Percentiles rank a stretch among this genome's conserved stretches.
These are phyloP conservation scores for Borostomias antarcticus DNA, from an alignment of 2,797 vertebrate genomes.

Conservation along the genomic window DNA sequence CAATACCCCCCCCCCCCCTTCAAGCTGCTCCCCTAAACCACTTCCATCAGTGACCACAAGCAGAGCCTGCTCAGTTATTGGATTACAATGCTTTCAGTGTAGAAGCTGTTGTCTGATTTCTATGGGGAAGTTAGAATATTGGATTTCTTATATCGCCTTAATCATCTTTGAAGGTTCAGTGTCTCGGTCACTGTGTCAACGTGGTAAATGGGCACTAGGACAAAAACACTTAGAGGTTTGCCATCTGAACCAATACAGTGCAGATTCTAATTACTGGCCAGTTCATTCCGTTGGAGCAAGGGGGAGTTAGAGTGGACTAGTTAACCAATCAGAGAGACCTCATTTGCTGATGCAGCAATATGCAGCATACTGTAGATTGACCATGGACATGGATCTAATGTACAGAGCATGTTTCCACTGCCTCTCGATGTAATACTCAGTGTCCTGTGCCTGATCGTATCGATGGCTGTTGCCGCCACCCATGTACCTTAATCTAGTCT, in stretches of 20 bases:
- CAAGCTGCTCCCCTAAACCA: constrained; percentile 33
- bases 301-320: neutral
- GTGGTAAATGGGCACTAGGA: neutral
- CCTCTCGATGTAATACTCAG: constrained; percentile 23
- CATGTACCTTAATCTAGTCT: constrained; percentile 18
- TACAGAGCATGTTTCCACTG: constrained; percentile 41
- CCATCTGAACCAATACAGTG: constrained; percentile 11
- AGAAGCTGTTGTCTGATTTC: constrained; percentile 8
- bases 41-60: constrained; percentile 2
- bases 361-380: constrained; percentile 23
- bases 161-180: constrained; percentile 3
- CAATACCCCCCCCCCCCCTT: constrained; percentile 21
- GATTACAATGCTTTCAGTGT: constrained; percentile 9
- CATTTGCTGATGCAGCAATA: constrained; percentile 20
- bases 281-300: constrained; percentile 22
- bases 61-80: neutral
- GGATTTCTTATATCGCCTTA: constrained; percentile 17
- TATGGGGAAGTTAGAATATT: neutral
- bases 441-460: constrained; percentile 14
- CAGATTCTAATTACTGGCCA: constrained; percentile 6
- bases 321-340: constrained; percentile 10
- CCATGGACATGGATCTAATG: constrained; percentile 25
- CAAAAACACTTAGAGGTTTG: neutral
- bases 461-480: constrained; percentile 24
- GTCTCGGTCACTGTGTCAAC: constrained; percentile 7